Evolutionary conservation across 2,113 vertebrate species (phyloP), one percentile per base, ranked within the genome.

Genomic region (Malurus cyaneus): DNA sequence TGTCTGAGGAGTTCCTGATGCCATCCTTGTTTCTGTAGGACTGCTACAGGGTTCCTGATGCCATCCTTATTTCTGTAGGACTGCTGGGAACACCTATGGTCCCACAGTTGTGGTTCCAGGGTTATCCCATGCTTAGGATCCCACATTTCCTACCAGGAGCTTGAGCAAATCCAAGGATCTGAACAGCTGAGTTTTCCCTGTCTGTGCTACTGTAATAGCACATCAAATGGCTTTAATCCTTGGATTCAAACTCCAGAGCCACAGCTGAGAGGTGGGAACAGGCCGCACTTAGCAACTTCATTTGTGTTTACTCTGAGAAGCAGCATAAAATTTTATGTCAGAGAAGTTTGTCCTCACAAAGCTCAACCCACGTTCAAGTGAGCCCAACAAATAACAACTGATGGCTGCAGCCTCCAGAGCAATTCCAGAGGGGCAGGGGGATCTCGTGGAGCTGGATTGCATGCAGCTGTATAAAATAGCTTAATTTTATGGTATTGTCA

Each of bases 401-500:
- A n/a, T 39, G 86, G 16, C 80, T 90, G 92, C 14, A 67, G 88
- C 49, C 8, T 65, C 60, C 8, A 0, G 5, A 70, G 79, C 72
- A 49, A 5, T 39, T 34, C 47, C 23, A 76, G 80, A 52, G 79
- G 44, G 70, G 82, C 90, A 76, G 66, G 83, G 59, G 67, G 39
- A 41, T 70, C 80, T 93, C 12, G 0, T 18, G 8, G 90, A 44
- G 67, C 76, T 86, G 50, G 24, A 66, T 90, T 90, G 52, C 24
- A 46, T 85, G 29, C 85, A 94, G 90, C 92, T 93, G 82, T 19
- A 39, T 61, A 42, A 79, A 84, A 60, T 21, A 69, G 42, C 59
- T 47, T 62, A 11, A 59, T 93, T 83, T 93, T 94, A 77, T 93
- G 88, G 82, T 80, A 73, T 65, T 86, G 89, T 78, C 89, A 72